Evolutionary conservation across 2,113 vertebrate species (phyloP).

Genomic region (Malurus elegans): DNA sequence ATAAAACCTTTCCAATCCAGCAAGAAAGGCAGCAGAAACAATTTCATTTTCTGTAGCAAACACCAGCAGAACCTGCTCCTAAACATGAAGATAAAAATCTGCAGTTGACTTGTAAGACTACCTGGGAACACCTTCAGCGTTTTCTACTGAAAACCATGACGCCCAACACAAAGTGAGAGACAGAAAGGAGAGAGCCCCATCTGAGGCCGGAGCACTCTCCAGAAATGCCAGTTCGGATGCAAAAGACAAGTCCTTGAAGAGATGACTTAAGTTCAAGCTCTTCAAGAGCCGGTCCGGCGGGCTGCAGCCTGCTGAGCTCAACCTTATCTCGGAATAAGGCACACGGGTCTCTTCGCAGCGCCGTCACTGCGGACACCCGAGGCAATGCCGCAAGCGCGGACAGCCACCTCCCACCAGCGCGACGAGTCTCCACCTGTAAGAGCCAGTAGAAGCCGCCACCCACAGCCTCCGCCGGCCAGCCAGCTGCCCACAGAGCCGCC

Average conservation of each 20-base stretch:
- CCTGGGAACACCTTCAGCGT: neutral
- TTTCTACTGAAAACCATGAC: neutral
- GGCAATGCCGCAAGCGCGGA: neutral
- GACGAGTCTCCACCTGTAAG: rapidly evolving
- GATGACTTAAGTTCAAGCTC: neutral
- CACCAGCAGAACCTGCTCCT: neutral
- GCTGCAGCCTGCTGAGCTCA: rapidly evolving
- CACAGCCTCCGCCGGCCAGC: neutral
- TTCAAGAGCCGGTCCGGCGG: neutral
- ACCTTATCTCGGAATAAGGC: neutral
- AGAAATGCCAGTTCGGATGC: neutral
- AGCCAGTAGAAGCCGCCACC: neutral
- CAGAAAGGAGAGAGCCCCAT: neutral
- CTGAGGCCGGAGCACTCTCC: rapidly evolving
- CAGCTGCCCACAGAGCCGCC: neutral
- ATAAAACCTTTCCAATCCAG: neutral
- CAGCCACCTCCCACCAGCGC: neutral
- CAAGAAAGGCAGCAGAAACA: too few relatives aligned
- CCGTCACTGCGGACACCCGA: neutral
- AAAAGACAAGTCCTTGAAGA: neutral
- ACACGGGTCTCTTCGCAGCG: rapidly evolving
- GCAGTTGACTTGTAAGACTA: neutral
- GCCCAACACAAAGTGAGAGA: rapidly evolving
- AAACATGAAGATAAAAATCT: neutral
- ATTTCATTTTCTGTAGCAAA: neutral